Evolutionary conservation across 1,140 invertebrate genomes (phyloP), one percentile per base, ranked within the genome.

Genomic region (Drosophila yakuba): DNA sequence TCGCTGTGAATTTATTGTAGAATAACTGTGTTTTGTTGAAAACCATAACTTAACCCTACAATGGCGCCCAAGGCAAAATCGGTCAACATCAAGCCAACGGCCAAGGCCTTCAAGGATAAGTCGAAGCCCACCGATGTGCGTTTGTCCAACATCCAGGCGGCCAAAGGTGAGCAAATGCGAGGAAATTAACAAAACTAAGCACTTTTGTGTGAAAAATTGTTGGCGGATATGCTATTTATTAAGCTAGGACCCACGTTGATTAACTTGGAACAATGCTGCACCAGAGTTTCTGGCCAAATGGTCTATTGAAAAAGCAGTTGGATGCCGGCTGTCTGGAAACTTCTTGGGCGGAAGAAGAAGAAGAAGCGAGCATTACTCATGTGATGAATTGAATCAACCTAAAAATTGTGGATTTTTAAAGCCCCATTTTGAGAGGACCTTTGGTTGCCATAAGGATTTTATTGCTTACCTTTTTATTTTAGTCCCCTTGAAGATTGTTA

Each of bases 91-190:
- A 92, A 92, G 86, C 91, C 91, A 6, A 71, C 74, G 64, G 74
- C 81, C 8, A 76, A 88, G 67, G 94, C 94, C 41, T 97, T 96
- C 83, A 97, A 96, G 93, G 96, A 97, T 93, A 98, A 98, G 95
- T 97, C 96, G 82, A 99, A 99, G 93, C 98, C 98, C 12, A 94
- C 95, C 14, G 97, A 99, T 94, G 98, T 99, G 91, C 95, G 99
- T 50, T 94, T 95, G 62, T 99, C 98, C 85, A 99, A 99, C 92
- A 99, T 99, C 72, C 96, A 96, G 93, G 99, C 99, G 74, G 98
- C 98, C 25, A 99, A 99, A 96, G 97, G 98, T 98, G 95, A 93
- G 81, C 74, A 74, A 68, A 4, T 60, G 8, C 32, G 8, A 32
- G 0, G n/a, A 57, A 58, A 48, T 61, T 35, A 43, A 35, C 14